Evolutionary conservation across 2,888 invertebrate genomes (phyloP), one percentile per base, ranked within the genome.

Genomic region (Cryptus viduatorius): DNA sequence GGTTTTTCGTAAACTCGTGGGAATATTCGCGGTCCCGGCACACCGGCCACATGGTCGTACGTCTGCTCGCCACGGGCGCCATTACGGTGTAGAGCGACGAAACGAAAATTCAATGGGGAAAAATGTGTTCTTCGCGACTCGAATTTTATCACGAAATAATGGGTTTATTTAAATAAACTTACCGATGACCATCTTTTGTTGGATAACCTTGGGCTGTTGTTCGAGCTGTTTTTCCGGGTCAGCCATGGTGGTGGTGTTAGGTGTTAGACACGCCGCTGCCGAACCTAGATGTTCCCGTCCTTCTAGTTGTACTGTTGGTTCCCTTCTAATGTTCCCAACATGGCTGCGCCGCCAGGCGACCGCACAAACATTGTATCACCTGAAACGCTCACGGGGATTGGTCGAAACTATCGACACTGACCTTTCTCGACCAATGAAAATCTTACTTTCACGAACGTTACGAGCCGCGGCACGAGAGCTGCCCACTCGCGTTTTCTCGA

Each of bases 161-260:
- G 56, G 10, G 16, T 31, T 44, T 64, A 64, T 79, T 50, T 64
- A 68, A 46, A 75, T 68, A 10, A 14, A 85, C 84, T 87, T 73
- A 97, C 98, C 98, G 95, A 98, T 97, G 95, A 98, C 95, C 96
- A 97, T 97, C 96, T 98, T 98, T 95, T 96, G 96, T 95, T 96
- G 96, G 94, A 95, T 95, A 95, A 95, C 95, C 95, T 95, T 96
- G 95, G 96, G 94, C 94, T 95, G 95, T 95, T 95, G 95, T 95
- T 96, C 96, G 94, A 96, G 96, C 95, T 96, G 96, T 95, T 97
- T 96, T 95, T 97, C 98, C 96, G 98, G 97, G 97, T 98, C 98
- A 97, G 98, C 98, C 98, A 98, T 98, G 97, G 96, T 96, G 96
- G 96, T 95, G 96, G 95, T 96, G 96, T 92, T 94, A 93, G 92